Evolutionary conservation across 35 echinoderm and acorn worm species (phyloP).

Genomic region (Patiria miniata): DNA sequence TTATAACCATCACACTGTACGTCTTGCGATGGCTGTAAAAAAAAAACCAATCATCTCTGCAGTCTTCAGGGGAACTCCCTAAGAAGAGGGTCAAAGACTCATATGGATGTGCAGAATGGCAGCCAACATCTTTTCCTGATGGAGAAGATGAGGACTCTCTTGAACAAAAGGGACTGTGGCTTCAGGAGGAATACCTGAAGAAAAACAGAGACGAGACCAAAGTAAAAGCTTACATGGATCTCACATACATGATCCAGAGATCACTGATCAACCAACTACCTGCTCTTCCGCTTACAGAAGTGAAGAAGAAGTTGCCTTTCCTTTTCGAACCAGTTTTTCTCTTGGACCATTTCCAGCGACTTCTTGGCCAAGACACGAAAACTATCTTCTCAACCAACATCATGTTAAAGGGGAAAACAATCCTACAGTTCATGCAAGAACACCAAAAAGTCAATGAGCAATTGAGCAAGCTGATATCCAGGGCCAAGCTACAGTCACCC

Average conservation of each 20-base stretch:
- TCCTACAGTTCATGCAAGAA: not conserved
- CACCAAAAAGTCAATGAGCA: not conserved
- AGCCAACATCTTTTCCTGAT: not conserved
- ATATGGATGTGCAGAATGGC: not conserved
- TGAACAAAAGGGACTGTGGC: not conserved
- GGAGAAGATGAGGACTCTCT: not conserved
- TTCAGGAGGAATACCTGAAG: not conserved
- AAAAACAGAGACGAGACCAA: not conserved
- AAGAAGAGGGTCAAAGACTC: not conserved
- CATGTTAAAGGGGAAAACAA: not conserved
- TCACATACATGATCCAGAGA: not conserved
- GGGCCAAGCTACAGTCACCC: not conserved
- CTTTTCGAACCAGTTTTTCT: not conserved
- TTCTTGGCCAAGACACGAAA: not conserved
- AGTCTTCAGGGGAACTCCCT: not conserved
- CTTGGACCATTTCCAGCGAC: not conserved
- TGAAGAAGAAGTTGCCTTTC: not conserved
- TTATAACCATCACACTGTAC: not conserved
- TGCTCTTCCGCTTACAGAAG: not conserved
- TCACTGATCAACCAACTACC: not conserved
- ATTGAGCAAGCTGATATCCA: not conserved
- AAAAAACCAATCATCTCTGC: not conserved
- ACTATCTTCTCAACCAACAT: not conserved
- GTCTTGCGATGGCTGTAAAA: not conserved
- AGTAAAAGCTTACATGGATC: not conserved